These are phyloP conservation scores for Corvus hawaiiensis DNA, from an alignment of 2,113 vertebrate genomes.

Conservation along the genomic window DNA sequence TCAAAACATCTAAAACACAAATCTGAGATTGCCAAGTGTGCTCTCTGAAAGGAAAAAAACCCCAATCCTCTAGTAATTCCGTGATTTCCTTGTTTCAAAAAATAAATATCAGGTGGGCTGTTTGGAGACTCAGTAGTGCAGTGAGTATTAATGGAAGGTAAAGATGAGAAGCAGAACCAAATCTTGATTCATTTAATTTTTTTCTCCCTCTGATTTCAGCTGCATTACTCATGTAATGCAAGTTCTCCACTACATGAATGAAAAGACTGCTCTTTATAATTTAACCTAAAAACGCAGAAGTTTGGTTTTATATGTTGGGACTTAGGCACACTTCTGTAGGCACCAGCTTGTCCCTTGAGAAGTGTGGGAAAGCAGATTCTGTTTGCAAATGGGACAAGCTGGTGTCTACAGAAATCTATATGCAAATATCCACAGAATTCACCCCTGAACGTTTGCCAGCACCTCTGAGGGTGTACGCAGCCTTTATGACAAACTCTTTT, in stretches of 20 bases:
- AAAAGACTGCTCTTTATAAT: background rate
- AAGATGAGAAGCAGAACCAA: background rate
- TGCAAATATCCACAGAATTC: background rate
- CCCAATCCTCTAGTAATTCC: background rate
- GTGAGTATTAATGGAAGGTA: accelerated
- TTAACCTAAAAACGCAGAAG: background rate
- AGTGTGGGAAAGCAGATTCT: background rate
- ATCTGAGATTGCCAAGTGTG: background rate
- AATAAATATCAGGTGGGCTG: background rate
- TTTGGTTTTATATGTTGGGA: background rate
- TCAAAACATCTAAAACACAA: background rate
- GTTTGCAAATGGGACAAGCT: background rate
- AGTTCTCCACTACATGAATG: background rate
- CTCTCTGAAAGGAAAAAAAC: background rate
- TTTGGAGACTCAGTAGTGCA: background rate
- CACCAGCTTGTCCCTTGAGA: background rate
- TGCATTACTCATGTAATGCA: background rate
- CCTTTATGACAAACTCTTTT: background rate
- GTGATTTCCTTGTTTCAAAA: background rate
- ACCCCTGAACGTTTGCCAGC: background rate
- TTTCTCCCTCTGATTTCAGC: background rate
- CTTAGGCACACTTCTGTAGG: background rate
- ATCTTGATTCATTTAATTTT: background rate
- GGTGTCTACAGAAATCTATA: background rate
- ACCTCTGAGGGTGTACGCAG: background rate